Evolutionary conservation across 92 coral and sea anemone genomes (phyloP).

Genomic region (Palythoa heliodiscus): DNA sequence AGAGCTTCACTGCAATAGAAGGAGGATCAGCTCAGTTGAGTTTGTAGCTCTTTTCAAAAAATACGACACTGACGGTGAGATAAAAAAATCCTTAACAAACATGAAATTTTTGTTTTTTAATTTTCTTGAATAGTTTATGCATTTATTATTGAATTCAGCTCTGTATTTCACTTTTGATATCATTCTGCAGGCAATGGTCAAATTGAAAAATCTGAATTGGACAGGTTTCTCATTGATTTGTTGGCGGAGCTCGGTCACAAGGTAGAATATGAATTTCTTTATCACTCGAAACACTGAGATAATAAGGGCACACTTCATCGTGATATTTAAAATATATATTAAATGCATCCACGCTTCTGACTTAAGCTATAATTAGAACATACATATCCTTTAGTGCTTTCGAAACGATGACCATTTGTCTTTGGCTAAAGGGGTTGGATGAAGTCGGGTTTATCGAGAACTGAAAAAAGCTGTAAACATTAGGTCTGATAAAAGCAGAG

Average conservation of each 20-base stretch:
- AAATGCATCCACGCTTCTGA: neutral
- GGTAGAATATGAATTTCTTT: neutral
- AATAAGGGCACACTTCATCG: neutral
- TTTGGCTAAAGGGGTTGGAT: neutral
- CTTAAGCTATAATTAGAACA: constrained; percentile 16
- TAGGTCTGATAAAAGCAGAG: neutral
- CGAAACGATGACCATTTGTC: neutral
- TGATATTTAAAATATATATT: constrained; percentile 15
- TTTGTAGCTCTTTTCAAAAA: constrained; percentile 38
- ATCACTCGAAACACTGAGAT: neutral
- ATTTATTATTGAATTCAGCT: neutral
- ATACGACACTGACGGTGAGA: constrained; percentile 31
- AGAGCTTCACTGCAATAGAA: constrained; percentile 15
- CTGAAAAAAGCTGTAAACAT: neutral
- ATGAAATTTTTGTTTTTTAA: neutral
- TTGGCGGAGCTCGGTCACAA: constrained; percentile 26
- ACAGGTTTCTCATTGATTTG: constrained; percentile 31
- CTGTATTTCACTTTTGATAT: neutral
- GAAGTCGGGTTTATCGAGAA: neutral
- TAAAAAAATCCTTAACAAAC: neutral
- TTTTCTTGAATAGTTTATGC: neutral
- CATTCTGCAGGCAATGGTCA: constrained; percentile 31
- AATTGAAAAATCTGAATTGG: constrained; percentile 26
- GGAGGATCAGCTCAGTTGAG: constrained; percentile 22
- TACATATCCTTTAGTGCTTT: neutral